These are phyloP conservation scores for Baronia brevicornis DNA, from an alignment of 2,888 invertebrate genomes.

Conservation along the genomic window DNA sequence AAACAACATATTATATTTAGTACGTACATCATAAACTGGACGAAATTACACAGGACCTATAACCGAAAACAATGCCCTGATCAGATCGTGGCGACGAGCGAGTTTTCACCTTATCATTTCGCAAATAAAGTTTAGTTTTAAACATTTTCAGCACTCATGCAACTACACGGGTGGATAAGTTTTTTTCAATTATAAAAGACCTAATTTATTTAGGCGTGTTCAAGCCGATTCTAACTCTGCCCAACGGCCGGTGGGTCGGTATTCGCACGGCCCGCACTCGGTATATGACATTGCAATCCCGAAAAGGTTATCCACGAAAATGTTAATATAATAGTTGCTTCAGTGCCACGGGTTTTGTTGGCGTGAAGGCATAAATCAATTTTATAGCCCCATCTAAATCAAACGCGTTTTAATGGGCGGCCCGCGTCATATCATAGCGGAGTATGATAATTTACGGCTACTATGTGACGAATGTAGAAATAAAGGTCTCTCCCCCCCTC, in stretches of 20 bases:
- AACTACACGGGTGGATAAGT: conserved; percentile 64
- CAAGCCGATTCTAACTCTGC: conserved; percentile 25
- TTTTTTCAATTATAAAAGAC: conserved; percentile 69
- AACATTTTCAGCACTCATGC: conserved; percentile 42
- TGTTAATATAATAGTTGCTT: conserved; percentile 76
- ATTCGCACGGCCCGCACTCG: conserved; percentile 19
- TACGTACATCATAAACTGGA: conserved; percentile 62
- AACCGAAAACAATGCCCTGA: conserved; percentile 65
- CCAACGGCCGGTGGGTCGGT: conserved; percentile 13
- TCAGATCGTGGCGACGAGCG: conserved; percentile 22
- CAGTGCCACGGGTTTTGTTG: conserved; percentile 74
- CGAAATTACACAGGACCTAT: conserved; percentile 63
- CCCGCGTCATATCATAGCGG: conserved; percentile 76
- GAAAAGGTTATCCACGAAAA: conserved; percentile 73
- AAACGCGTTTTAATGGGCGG: conserved; percentile 77
- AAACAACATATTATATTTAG: conserved; percentile 51
- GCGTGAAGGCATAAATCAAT: conserved; percentile 77
- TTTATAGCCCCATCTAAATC: conserved; percentile 77
- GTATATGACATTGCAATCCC: conserved; percentile 53
- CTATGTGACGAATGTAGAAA: conserved; percentile 78
- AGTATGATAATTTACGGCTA: conserved; percentile 76
- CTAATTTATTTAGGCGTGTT: conserved; percentile 35
- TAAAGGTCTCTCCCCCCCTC: conserved; percentile 60
- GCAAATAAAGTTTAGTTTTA: conserved; percentile 37
- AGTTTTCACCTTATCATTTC: conserved; percentile 30